Percentiles rank a stretch among this genome's conserved stretches.
Conservation (phyloP, 2,888 invertebrate genomes). For the Acleris laterana region DNA sequence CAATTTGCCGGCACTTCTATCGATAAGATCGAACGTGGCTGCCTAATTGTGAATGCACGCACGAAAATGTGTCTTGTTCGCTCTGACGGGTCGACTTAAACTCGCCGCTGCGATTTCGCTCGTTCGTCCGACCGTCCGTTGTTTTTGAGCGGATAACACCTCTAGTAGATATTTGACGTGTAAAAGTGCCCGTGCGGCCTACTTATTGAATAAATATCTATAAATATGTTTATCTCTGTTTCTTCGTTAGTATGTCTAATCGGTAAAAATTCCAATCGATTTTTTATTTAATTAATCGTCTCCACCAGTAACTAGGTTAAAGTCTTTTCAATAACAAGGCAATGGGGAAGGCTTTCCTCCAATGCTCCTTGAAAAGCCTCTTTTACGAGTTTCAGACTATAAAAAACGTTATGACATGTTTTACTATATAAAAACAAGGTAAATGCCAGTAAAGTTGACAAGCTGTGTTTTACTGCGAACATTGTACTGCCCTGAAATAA, state of each 20-base stretch:
- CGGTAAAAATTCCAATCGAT: no score
- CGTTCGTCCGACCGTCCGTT: no score
- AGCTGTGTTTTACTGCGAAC: slow-evolving; percentile 60
- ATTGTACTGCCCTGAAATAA: slow-evolving; percentile 44
- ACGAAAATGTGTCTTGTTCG: no score
- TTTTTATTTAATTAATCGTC: background rate
- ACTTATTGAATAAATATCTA: no score
- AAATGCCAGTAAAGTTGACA: slow-evolving; percentile 69
- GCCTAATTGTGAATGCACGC: no score
- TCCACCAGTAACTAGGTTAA: slow-evolving; percentile 10
- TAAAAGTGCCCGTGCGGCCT: no score
- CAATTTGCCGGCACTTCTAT: no score
- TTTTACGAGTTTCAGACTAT: slow-evolving; percentile 69
- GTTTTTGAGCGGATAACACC: no score
- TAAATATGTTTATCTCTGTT: background rate
- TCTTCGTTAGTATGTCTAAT: background rate
- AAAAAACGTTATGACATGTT: slow-evolving; percentile 73
- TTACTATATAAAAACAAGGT: slow-evolving; percentile 66
- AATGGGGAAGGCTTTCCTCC: slow-evolving; percentile 14
- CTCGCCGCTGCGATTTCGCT: no score
- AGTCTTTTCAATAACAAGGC: slow-evolving; percentile 8
- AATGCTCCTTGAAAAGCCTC: slow-evolving; percentile 45
- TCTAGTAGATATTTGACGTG: no score
- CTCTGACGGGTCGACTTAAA: no score
- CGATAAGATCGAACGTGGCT: no score